Evolutionary conservation across 2,888 invertebrate genomes (phyloP).

Genomic region (Cabera pusaria): DNA sequence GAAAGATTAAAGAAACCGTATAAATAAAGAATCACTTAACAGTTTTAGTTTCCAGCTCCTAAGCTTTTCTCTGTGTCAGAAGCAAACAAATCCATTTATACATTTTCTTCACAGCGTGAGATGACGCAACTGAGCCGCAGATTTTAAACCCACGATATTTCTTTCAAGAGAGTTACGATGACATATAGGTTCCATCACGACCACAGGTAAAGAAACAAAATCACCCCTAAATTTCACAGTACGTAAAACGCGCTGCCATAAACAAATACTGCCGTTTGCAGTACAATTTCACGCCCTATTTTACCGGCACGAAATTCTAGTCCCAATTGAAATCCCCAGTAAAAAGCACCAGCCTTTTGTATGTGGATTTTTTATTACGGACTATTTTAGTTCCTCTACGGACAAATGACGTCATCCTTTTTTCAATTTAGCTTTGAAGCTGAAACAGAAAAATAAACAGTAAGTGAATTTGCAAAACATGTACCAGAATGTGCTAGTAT

Average conservation of each 20-base stretch:
- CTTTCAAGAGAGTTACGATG: constrained; percentile 37
- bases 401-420: constrained; percentile 66
- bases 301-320: constrained; percentile 68
- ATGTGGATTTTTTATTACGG: constrained; percentile 61
- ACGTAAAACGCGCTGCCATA: constrained; percentile 57
- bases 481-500: constrained; percentile 17
- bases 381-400: constrained; percentile 59
- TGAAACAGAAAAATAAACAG: constrained; percentile 39
- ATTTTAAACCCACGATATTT: constrained; percentile 31
- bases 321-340: constrained; percentile 66
- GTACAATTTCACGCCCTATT: constrained; percentile 79
- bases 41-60: too few relatives aligned
- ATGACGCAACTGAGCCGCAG: constrained; percentile 23
- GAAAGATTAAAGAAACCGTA: too few relatives aligned
- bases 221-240: constrained; percentile 64
- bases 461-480: constrained; percentile 26
- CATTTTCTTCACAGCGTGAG: constrained; percentile 27
- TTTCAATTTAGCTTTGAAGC: constrained; percentile 58
- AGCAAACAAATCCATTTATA: constrained; percentile 3
- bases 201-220: constrained; percentile 40
- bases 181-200: constrained; percentile 55
- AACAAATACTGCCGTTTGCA: constrained; percentile 74
- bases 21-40: too few relatives aligned
- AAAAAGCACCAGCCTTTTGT: constrained; percentile 58
- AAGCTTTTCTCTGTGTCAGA: too few relatives aligned